Evolutionary conservation across 2,888 invertebrate genomes (phyloP).

Genomic region (Galerucella calmariensis): DNA sequence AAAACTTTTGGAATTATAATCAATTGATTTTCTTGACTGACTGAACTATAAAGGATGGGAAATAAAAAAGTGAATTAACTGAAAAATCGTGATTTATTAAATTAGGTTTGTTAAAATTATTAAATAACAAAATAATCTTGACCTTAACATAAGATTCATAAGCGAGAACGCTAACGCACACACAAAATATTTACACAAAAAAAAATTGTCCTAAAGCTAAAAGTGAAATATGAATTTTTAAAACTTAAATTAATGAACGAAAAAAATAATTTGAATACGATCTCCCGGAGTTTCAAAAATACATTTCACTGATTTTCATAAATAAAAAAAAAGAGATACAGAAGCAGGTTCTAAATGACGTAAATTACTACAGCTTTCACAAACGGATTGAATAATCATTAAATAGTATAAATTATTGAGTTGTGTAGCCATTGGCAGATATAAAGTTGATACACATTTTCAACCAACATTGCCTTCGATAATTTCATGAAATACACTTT

Average conservation of each 20-base stretch:
- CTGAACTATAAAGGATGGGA: too few relatives aligned
- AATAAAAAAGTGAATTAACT: slow-evolving; percentile 9
- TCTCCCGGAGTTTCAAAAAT: slow-evolving; percentile 8
- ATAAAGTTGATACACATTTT: background rate
- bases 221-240: slow-evolving; percentile 9
- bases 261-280: slow-evolving; percentile 2
- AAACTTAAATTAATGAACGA: slow-evolving; percentile 14
- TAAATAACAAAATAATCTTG: slow-evolving; percentile 50
- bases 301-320: background rate
- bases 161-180: slow-evolving; percentile 39
- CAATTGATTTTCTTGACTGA: too few relatives aligned
- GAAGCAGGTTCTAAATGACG: slow-evolving; percentile 1
- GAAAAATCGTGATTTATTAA: slow-evolving; percentile 45
- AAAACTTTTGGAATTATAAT: too few relatives aligned
- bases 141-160: slow-evolving; percentile 46
- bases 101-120: slow-evolving; percentile 45
- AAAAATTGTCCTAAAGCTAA: slow-evolving; percentile 16
- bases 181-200: slow-evolving; percentile 25
- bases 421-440: background rate
- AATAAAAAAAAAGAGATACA: background rate
- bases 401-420: background rate
- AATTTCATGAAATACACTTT: too few relatives aligned
- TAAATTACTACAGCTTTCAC: background rate
- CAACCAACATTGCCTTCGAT: too few relatives aligned
- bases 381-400: background rate